These are phyloP conservation scores for Phasianus colchicus DNA, from an alignment of 2,113 vertebrate genomes.

Conservation along the genomic window DNA sequence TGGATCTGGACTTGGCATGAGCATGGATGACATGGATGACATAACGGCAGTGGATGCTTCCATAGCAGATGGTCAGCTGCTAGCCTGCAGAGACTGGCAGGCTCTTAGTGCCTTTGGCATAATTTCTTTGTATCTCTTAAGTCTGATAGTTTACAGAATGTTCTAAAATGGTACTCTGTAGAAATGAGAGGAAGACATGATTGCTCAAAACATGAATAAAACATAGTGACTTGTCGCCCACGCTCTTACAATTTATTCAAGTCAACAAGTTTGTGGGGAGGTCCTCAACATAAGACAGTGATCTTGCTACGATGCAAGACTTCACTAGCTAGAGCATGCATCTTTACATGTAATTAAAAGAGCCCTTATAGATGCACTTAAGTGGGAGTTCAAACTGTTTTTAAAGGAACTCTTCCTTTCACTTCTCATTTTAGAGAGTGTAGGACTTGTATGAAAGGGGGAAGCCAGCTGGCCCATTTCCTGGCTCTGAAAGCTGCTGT, in stretches of 20 bases:
- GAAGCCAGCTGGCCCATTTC: neutral
- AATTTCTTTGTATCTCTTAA: neutral
- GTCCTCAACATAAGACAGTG: neutral
- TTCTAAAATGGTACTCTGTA: neutral
- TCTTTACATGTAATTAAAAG: neutral
- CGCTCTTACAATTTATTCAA: neutral
- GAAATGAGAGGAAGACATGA: neutral
- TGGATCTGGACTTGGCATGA: neutral
- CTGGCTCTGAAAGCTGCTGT: constrained; percentile 3
- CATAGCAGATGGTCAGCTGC: constrained; percentile 55
- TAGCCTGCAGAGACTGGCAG: constrained; percentile 52
- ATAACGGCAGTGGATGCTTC: constrained; percentile 5
- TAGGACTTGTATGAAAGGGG: neutral
- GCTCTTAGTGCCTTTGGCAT: neutral
- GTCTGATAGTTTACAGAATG: neutral
- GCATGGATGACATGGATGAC: neutral
- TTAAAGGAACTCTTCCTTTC: neutral
- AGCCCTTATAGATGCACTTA: neutral
- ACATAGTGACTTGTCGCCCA: neutral
- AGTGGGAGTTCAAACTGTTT: neutral
- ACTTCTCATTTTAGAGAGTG: neutral
- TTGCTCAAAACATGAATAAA: constrained; percentile 25
- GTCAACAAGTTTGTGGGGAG: neutral
- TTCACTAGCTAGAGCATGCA: neutral
- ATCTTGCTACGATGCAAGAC: neutral